These are phyloP conservation scores for Calidris pygmaea DNA, from an alignment of 2,113 vertebrate species.

Conservation along the genomic window DNA sequence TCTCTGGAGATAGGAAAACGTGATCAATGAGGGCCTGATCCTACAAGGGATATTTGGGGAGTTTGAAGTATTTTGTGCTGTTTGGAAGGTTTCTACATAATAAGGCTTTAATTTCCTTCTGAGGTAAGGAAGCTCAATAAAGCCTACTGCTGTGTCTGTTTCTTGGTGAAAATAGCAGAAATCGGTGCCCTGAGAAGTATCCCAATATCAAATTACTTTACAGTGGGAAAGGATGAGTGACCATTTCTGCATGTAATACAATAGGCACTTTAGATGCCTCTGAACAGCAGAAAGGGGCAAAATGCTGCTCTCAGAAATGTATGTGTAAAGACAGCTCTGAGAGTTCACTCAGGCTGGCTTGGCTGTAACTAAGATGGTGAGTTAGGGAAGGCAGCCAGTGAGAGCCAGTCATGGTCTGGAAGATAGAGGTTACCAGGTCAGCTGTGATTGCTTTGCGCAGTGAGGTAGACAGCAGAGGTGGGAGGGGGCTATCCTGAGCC, in stretches of 20 bases:
- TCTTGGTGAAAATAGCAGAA: neutral
- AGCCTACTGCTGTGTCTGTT: neutral
- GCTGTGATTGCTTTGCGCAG: neutral
- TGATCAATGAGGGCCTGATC: neutral
- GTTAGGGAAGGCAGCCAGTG: neutral
- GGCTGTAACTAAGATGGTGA: neutral
- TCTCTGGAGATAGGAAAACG: neutral
- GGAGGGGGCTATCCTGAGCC: neutral
- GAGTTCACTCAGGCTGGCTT: neutral
- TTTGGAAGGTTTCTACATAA: neutral
- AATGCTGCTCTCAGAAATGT: neutral
- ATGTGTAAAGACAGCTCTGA: neutral
- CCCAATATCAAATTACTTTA: neutral
- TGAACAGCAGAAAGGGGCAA: neutral
- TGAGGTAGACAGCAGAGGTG: neutral
- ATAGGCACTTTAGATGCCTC: neutral
- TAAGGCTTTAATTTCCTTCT: neutral
- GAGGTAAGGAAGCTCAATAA: neutral
- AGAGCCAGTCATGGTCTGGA: neutral
- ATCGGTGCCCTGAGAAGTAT: neutral
- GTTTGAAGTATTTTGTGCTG: neutral
- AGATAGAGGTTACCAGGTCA: neutral
- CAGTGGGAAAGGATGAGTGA: neutral
- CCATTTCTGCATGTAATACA: rapidly evolving
- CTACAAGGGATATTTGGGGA: neutral